Conservation (phyloP, 2,888 invertebrate species). For the Sinodicranocentrus sp. region DNA sequence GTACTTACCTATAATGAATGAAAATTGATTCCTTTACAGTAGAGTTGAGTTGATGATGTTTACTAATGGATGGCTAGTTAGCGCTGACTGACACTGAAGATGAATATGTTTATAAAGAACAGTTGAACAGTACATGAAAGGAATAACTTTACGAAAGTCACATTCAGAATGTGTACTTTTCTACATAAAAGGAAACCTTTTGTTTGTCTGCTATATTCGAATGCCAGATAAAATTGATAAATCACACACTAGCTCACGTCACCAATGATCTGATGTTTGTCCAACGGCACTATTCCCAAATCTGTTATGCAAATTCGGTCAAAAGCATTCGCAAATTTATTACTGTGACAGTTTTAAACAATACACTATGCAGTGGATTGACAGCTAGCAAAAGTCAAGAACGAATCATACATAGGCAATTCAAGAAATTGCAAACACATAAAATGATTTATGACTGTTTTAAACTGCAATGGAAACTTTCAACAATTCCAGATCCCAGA, state of each 20-base stretch:
- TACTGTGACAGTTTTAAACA: no score
- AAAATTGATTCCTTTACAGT: constrained; percentile 11
- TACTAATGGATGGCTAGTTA: constrained; percentile 21
- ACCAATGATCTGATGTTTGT: constrained; percentile 28
- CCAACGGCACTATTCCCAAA: constrained; percentile 16
- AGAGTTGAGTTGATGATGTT: constrained; percentile 32
- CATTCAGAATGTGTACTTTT: neutral
- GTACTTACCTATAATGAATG: constrained; percentile 37
- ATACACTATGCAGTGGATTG: no score
- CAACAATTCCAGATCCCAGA: no score
- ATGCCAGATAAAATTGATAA: neutral
- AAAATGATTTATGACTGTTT: no score
- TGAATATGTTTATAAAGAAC: neutral
- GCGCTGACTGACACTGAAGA: constrained; percentile 1
- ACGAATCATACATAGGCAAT: no score
- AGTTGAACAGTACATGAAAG: neutral
- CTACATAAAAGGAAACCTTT: constrained; percentile 8
- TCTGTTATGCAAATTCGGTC: neutral
- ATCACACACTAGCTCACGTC: neutral
- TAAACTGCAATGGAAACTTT: no score
- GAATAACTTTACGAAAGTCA: neutral
- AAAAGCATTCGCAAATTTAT: neutral
- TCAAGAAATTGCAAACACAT: no score
- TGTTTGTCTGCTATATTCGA: neutral
- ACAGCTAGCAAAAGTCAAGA: no score